A percentile compares a stretch with the other conserved stretches of the same genome.
These are phyloP conservation scores for Temnothorax nylanderi DNA, from an alignment of 1,140 invertebrate genomes.

Conservation along the genomic window DNA sequence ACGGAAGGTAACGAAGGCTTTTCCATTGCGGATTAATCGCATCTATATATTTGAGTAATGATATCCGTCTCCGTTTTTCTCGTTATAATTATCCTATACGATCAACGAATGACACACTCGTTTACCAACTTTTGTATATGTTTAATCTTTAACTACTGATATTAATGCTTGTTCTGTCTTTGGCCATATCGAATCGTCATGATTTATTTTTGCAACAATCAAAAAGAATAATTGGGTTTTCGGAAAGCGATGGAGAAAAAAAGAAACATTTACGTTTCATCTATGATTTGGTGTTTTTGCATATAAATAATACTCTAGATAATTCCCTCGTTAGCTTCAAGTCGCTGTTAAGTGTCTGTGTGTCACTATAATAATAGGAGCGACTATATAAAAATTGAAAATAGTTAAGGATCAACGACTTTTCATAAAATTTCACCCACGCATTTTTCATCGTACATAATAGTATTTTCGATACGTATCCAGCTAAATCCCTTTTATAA, in stretches of 20 bases:
- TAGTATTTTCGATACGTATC: slow-evolving; percentile 14
- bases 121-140: not conserved
- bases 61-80: not conserved
- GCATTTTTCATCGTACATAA: not conserved
- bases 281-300: not conserved
- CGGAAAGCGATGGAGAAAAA: not conserved
- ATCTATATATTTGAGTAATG: not conserved
- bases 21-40: slow-evolving; percentile 29
- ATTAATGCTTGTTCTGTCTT: not conserved
- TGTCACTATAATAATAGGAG: not conserved
- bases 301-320: slow-evolving; percentile 2
- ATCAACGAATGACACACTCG: not conserved
- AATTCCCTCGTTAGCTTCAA: not conserved
- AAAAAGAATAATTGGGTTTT: not conserved
- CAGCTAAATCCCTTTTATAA: not conserved
- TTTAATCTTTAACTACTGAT: not conserved
- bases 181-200: not conserved
- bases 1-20: not conserved
- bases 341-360: not conserved
- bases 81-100: not conserved
- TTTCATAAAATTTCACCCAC: slow-evolving; percentile 34
- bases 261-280: slow-evolving; percentile 2
- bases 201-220: not conserved
- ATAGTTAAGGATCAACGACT: slow-evolving; percentile 40
- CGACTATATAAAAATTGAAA: slow-evolving; percentile 32